Evolutionary conservation across 2,888 invertebrate genomes (phyloP).

Genomic region (Exocentrus adspersus): DNA sequence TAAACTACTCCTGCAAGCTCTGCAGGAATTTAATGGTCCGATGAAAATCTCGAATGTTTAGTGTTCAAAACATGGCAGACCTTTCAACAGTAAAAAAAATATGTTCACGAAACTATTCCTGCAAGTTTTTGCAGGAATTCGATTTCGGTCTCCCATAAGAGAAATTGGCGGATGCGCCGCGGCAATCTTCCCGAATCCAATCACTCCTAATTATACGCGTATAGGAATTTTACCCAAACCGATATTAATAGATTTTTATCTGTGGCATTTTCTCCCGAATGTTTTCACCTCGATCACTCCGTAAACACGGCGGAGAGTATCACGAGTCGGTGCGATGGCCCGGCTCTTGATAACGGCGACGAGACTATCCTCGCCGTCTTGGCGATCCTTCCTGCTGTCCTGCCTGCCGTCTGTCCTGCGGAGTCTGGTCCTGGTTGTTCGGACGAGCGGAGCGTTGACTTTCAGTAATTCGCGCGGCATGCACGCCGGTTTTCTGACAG

Average conservation of each 20-base stretch:
- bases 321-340: not conserved
- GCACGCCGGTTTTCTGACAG: conserved; percentile 20
- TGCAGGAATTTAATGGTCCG: too few species aligned
- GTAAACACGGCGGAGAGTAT: not conserved
- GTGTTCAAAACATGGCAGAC: too few species aligned
- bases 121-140: too few species aligned
- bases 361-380: too few species aligned
- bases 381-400: conserved; percentile 18
- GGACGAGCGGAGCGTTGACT: conserved; percentile 11
- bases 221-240: not conserved
- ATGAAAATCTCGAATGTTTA: too few species aligned
- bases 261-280: not conserved
- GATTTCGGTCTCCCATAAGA: too few species aligned
- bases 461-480: conserved; percentile 14
- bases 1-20: too few species aligned
- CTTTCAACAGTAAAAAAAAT: too few species aligned
- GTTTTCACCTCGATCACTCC: not conserved
- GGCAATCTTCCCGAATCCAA: too few species aligned
- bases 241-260: not conserved
- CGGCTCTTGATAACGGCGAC: not conserved
- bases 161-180: too few species aligned
- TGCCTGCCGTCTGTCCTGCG: conserved; percentile 15
- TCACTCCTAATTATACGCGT: too few species aligned
- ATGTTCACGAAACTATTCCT: too few species aligned
- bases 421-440: conserved; percentile 5